A percentile compares a stretch with the other conserved stretches of the same genome.
These are phyloP conservation scores for Pangasius macronema DNA, from an alignment of 2,797 vertebrate species.

Conservation along the genomic window DNA sequence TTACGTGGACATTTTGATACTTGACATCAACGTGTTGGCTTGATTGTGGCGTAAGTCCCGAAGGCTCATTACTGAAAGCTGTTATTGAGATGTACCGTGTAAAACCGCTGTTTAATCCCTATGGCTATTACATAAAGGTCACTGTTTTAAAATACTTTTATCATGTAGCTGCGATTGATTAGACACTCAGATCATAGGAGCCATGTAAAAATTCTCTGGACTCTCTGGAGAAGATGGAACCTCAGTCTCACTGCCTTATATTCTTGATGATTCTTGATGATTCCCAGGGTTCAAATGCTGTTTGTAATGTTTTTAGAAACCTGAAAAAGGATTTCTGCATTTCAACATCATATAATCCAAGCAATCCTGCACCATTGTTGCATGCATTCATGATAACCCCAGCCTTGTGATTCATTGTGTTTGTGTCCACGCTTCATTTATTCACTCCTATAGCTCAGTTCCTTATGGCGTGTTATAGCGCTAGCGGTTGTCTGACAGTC, in stretches of 20 bases:
- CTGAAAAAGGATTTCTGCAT: background rate
- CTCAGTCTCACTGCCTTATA: background rate
- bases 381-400: background rate
- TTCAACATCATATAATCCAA: background rate
- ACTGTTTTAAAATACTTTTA: conserved; percentile 64
- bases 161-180: conserved; percentile 63
- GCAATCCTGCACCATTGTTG: background rate
- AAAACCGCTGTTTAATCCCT: conserved; percentile 54
- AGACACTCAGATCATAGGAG: conserved; percentile 34
- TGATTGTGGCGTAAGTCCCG: background rate
- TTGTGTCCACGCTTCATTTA: conserved; percentile 42
- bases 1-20: background rate
- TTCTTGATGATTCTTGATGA: background rate
- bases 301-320: background rate
- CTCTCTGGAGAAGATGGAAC: background rate
- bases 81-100: conserved; percentile 1
- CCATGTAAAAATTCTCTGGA: conserved; percentile 17
- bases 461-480: conserved; percentile 46
- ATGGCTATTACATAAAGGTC: conserved; percentile 70
- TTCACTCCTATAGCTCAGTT: conserved; percentile 36
- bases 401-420: conserved; percentile 48
- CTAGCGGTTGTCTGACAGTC: conserved; percentile 35
- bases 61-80: background rate
- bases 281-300: background rate
- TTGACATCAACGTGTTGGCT: background rate